phyloP scores from a whole-genome alignment of 2,888 invertebrate species.

The Euclidia mi region DNA sequence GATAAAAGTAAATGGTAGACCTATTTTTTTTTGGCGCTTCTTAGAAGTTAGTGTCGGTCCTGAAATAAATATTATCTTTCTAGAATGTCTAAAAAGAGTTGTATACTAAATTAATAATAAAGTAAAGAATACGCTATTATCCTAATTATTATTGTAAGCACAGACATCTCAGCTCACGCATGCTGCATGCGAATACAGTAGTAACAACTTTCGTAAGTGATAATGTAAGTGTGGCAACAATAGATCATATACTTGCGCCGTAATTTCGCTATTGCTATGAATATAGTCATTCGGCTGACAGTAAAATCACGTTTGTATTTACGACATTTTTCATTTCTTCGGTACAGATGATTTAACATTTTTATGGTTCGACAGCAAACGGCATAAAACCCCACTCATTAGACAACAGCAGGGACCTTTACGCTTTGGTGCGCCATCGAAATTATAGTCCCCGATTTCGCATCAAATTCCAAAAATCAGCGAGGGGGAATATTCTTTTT shows the following conservation, averaged over 20 bases:
- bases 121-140: no score
- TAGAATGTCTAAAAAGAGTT: no score
- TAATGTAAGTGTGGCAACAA: constrained; percentile 31
- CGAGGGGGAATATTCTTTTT: constrained; percentile 23
- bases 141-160: constrained; percentile 21
- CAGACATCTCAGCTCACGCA: constrained; percentile 26
- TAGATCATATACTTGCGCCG: constrained; percentile 19
- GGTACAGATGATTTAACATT: constrained; percentile 77
- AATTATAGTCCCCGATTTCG: constrained; percentile 61
- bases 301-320: constrained; percentile 64
- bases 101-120: no score
- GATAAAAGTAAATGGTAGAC: no score
- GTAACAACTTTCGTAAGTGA: constrained; percentile 17
- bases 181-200: constrained; percentile 27
- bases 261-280: constrained; percentile 26
- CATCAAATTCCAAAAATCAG: constrained; percentile 54
- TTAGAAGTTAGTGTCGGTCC: no score
- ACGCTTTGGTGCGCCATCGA: constrained; percentile 60
- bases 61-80: no score
- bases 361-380: constrained; percentile 76
- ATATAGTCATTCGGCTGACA: constrained; percentile 29
- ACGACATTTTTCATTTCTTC: constrained; percentile 68
- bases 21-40: no score
- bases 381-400: constrained; percentile 72
- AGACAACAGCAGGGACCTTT: constrained; percentile 64